A percentile compares a stretch with the other conserved stretches of the same genome.
Conservation (phyloP, 2,113 vertebrate genomes). For the Bucco capensis region DNA sequence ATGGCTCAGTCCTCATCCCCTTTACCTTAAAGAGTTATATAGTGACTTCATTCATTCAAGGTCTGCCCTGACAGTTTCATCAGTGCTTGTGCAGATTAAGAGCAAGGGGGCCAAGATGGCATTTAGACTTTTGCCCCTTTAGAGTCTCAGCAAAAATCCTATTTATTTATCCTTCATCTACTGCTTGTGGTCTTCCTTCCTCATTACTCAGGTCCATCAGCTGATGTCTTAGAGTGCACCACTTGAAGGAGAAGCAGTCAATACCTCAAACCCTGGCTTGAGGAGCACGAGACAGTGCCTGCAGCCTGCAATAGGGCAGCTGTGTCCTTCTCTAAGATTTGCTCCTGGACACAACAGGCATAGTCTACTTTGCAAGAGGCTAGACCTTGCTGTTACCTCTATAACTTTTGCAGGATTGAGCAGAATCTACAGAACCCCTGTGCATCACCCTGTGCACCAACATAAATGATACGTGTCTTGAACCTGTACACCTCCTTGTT, state of each 20-base stretch:
- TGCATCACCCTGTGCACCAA: not conserved
- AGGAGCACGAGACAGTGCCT: not conserved
- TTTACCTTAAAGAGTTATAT: not conserved
- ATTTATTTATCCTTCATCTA: not conserved
- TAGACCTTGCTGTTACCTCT: not conserved
- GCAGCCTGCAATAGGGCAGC: not conserved
- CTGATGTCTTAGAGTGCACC: not conserved
- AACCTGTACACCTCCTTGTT: not conserved
- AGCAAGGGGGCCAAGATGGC: not conserved
- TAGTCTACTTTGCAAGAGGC: not conserved
- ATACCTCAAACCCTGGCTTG: not conserved
- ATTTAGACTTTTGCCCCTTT: not conserved
- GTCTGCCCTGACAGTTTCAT: not conserved
- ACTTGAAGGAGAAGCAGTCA: not conserved
- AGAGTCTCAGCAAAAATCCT: not conserved
- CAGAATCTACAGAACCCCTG: not conserved
- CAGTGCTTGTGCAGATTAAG: not conserved
- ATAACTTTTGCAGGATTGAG: not conserved
- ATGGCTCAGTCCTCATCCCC: not conserved
- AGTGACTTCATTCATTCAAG: not conserved
- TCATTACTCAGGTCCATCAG: not conserved
- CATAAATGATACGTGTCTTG: rapidly evolving
- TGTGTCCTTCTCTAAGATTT: not conserved
- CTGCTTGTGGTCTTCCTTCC: not conserved
- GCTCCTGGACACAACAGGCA: not conserved